Evolutionary conservation across 1,140 invertebrate species (phyloP).

Genomic region (Cotesia vestalis): DNA sequence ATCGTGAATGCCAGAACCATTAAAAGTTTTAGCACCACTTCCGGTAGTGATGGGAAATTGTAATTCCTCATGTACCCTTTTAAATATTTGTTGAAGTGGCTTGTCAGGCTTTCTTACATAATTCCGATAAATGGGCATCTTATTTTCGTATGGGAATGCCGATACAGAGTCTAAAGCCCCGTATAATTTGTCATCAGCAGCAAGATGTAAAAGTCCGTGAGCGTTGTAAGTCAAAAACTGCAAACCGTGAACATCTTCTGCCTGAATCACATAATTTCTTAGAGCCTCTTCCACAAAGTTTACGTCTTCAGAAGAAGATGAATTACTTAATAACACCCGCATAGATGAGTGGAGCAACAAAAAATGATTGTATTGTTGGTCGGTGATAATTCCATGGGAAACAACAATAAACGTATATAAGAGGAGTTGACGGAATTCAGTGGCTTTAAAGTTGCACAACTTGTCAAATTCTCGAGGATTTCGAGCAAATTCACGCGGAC

Average conservation of each 20-base stretch:
- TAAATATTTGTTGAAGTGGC: slow-evolving; percentile 46
- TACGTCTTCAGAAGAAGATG: slow-evolving; percentile 22
- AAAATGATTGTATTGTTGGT: slow-evolving; percentile 54
- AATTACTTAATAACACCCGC: slow-evolving; percentile 43
- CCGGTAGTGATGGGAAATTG: not conserved
- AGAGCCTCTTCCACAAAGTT: slow-evolving; percentile 33
- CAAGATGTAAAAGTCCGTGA: slow-evolving; percentile 53
- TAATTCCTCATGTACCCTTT: not conserved
- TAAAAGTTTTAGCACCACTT: not conserved
- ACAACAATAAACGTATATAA: slow-evolving; percentile 57
- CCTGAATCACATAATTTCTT: slow-evolving; percentile 34
- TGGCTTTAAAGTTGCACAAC: slow-evolving; percentile 57
- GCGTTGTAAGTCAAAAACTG: slow-evolving; percentile 46
- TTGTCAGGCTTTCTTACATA: slow-evolving; percentile 40
- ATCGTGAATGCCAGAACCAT: not conserved
- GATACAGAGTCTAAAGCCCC: slow-evolving; percentile 56
- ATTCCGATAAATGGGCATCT: slow-evolving; percentile 52
- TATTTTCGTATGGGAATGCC: slow-evolving; percentile 64
- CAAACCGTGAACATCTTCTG: slow-evolving; percentile 38
- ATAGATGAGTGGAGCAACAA: slow-evolving; percentile 53
- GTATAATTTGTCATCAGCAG: slow-evolving; percentile 55
- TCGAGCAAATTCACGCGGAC: slow-evolving; percentile 51
- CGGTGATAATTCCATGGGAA: slow-evolving; percentile 39
- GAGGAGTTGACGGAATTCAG: slow-evolving; percentile 58
- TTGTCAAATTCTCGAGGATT: slow-evolving; percentile 48